Evolutionary conservation across 2,888 invertebrate species (phyloP), one percentile per base, ranked within the genome.

Genomic region (Drosophila antonietae): DNA sequence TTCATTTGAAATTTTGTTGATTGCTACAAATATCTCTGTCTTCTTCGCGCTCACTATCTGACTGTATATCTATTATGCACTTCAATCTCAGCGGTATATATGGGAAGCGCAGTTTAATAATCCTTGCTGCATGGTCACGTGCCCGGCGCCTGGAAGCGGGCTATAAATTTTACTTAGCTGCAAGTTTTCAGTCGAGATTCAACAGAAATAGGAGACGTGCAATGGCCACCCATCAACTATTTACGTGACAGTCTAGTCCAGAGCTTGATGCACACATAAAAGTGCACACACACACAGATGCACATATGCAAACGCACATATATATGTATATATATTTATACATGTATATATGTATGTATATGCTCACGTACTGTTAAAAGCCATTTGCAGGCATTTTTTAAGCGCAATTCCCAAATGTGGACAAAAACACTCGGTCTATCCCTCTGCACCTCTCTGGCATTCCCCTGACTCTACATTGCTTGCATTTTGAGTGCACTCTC

Each of bases 171-270:
- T 76, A 78, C 80, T 86, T 84, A 87, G 80, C 87, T 81, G 80
- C 81, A 85, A 88, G 81, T 81, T 80, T 78, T 64, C 80, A 80
- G 84, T 87, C 78, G 84, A 81, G 89, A 86, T 89, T 88, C 87
- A 56, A 57, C 58, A 58, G 31, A 68, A 71, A 78, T 49, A 56
- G 68, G 68, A 63, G 73, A 85, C 85, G 81, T 85, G 88, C 88
- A 84, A 81, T 84, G 71, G 81, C 66, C 74, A 23, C 52, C 70
- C 77, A 85, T 85, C 86, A 85, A 79, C 74, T 35, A 73, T 79
- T 82, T 83, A 86, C 75, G 88, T 73, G 78, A 73, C 53, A 53
- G 53, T 53, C 53, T 37, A 15, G 53, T 37, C 53, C 53, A 63
- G 37, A 60, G 65, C 60, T 71, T 74, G 68, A 69, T 60, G 43